Base-by-base conservation (phyloP, 23 tunicate genomes). In the Trididemnum nubilum region DNA sequence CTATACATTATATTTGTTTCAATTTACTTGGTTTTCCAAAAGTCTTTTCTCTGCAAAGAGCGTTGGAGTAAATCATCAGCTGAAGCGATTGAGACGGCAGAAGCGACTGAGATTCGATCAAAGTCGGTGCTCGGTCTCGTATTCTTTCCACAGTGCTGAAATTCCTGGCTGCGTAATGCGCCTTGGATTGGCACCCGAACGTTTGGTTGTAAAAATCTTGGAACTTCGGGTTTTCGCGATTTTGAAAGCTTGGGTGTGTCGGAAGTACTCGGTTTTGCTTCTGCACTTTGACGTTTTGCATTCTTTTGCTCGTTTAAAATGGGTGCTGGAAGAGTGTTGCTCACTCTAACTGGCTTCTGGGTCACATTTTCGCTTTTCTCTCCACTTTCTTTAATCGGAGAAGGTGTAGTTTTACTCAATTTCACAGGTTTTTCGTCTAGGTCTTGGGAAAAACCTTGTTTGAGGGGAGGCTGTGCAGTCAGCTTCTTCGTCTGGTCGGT, bases 101-200 rank as follows among this genome's bases (percentile, higher is more conserved):
- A 86, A 2, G 89, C 88, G 49, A 82, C 31, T 15, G 97, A 87
- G 0, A 93, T 36, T 36, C 37, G 51, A 75, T 93, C 98, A 30
- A 88, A 58, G 31, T 58, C 79, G 65, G 21, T 65, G 27, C 66
- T 21, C 3, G 90, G 90, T 7, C 93, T 39, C 0, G 79, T 60
- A 72, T 83, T 60, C 36, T 34, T 78, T 3, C 92, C 89, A 81
- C 86, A 93, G 75, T 84, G 93, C 81, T 93, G 98, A 49, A 93
- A 93, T 75, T 93, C 98, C 40, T 83, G 83, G 57, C 51, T 76
- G 33, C 88, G 83, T 4, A 93, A 57, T 51, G 93, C 59, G 4
- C 98, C 98, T 57, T 72, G 76, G 3, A 93, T 93, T 63, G 98
- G 98, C 24, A 91, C 93, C 33, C 89, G 49, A 27, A 67, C 54